Base-by-base conservation (phyloP, 1,140 invertebrate species). In the Drosophila aff. region DNA sequence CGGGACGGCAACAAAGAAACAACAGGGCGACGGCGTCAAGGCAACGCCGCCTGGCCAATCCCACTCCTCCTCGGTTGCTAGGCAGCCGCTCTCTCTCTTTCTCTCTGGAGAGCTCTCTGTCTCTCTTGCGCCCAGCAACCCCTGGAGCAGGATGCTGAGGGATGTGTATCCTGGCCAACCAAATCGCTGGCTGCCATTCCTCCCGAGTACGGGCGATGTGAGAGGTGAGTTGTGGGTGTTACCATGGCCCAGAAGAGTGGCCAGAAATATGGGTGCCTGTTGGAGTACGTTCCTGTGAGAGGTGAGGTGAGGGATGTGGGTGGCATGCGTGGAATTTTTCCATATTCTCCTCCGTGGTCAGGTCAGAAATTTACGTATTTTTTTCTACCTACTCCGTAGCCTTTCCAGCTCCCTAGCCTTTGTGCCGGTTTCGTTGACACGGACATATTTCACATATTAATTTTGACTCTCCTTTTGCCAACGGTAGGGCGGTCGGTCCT, bases 21-120 rank as follows among this genome's bases (percentile, higher is more conserved):
- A 72, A 77, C 36, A 69, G 57, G 72, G 69, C 69, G 78, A 72
- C 71, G 49, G 78, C 50, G 75, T 73, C 85, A 90, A 90, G 85
- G 85, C 81, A 85, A 90, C 85, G 85, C 79, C 73, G 67, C 67
- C 53, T 72, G 43, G 69, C 85, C 85, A 90, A 90, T 90, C 83
- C 75, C 81, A 66, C 66, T 65, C 60, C 52, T 43, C 65, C 50
- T 41, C 81, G 86, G 85, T 90, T 90, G 85, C 85, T 79, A 90
- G 72, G 81, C 66, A 50, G 64, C 71, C 69, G 61, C 73, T 67
- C 44, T 26, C 79, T 78, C 77, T 47, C 71, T 63, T 33, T 71
- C 21, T 11, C 57, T 55, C 44, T 33, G 16, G 49, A 26, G 16
- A 40, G 43, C 61, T 40, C 38, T 21, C 53, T 50, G 33, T 50